Percentiles rank a stretch among this genome's conserved stretches.
phyloP scores from a whole-genome alignment of 1,140 invertebrate genomes.

The Drosophila novamexicana region DNA sequence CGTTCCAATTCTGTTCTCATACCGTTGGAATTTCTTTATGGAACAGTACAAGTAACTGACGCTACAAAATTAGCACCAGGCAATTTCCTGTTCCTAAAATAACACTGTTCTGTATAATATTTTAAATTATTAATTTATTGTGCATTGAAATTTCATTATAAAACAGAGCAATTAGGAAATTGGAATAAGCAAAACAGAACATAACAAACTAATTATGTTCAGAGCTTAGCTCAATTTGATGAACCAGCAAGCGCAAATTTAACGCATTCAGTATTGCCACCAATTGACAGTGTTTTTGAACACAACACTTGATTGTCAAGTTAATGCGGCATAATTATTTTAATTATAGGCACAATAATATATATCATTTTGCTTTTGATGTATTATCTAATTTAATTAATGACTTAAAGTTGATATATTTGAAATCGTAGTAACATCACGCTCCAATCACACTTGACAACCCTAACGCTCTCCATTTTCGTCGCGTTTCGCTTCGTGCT shows the following conservation, averaged over 20 bases:
- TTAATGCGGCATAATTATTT: neutral
- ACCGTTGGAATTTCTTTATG: neutral
- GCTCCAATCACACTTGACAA: slow-evolving; percentile 9
- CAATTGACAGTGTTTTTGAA: neutral
- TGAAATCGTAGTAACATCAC: neutral
- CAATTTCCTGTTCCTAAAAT: too few relatives aligned
- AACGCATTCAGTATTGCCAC: slow-evolving; percentile 2
- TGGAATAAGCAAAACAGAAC: neutral
- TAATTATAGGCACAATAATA: neutral
- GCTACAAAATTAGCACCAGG: neutral
- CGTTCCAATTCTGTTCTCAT: neutral
- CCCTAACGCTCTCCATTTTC: slow-evolving; percentile 42
- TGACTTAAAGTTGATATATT: neutral
- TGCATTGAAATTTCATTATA: too few relatives aligned
- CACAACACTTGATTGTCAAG: neutral
- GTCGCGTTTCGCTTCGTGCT: slow-evolving; percentile 39
- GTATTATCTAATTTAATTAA: neutral
- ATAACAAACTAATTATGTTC: slow-evolving; percentile 7
- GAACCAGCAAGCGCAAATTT: slow-evolving; percentile 7
- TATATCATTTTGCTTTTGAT: neutral
- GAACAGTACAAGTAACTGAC: neutral
- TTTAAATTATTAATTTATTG: too few relatives aligned
- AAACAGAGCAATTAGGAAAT: neutral
- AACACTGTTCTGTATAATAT: too few relatives aligned
- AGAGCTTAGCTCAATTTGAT: neutral